Conservation (phyloP, 2,888 invertebrate genomes). For the Polyommatus icarus region DNA sequence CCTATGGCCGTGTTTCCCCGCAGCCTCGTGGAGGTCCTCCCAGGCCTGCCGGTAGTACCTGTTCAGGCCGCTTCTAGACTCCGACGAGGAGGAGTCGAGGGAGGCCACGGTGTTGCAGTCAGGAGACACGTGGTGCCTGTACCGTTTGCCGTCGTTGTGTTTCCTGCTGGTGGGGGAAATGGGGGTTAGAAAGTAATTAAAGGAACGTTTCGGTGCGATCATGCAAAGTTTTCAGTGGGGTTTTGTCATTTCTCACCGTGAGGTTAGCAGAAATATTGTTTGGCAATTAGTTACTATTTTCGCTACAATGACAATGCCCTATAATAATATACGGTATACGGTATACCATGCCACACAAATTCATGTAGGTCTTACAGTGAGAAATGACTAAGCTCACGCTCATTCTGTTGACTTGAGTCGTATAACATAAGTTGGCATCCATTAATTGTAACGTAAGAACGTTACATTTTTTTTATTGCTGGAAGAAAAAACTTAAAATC, state of each 20-base stretch:
- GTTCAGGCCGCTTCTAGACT: constrained; percentile 90
- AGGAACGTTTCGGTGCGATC: neutral
- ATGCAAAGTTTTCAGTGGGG: neutral
- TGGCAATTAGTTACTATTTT: neutral
- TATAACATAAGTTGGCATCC: neutral
- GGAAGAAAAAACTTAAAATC: too few relatives aligned
- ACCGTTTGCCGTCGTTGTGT: constrained; percentile 89
- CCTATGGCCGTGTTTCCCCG: constrained; percentile 77
- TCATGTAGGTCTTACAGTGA: neutral
- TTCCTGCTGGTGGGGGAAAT: constrained; percentile 54
- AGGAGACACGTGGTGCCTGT: constrained; percentile 92
- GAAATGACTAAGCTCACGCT: neutral
- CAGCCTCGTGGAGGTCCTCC: constrained; percentile 94
- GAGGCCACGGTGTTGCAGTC: constrained; percentile 96
- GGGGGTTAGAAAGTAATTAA: neutral
- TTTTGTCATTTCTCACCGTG: neutral
- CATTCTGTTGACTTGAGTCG: neutral
- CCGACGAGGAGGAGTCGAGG: constrained; percentile 92
- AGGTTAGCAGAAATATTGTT: neutral
- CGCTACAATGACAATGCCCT: too few relatives aligned
- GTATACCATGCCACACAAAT: neutral
- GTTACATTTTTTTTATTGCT: neutral
- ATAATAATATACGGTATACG: too few relatives aligned
- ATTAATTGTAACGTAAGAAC: neutral
- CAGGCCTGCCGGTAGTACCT: constrained; percentile 95